Percentiles rank a stretch among this genome's conserved stretches.
Conservation (phyloP, 2,113 vertebrate genomes). For the Sapayoa aenigma region DNA sequence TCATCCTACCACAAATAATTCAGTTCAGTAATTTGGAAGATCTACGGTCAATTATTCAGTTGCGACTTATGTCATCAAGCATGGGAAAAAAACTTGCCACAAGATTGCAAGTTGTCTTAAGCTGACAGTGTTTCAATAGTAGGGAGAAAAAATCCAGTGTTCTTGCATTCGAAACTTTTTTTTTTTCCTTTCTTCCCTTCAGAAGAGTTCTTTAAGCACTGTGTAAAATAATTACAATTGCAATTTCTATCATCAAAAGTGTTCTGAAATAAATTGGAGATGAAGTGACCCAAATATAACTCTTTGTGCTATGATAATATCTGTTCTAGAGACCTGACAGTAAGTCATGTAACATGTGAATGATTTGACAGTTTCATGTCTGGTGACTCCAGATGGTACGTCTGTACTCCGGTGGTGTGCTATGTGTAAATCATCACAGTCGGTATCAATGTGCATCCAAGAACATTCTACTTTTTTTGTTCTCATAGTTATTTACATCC, state of each 20-base stretch:
- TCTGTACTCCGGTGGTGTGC: neutral
- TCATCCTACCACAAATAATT: conserved; percentile 34
- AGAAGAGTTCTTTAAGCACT: conserved; percentile 16
- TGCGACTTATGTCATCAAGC: conserved; percentile 26
- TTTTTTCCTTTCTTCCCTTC: conserved; percentile 9
- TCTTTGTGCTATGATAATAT: conserved; percentile 1
- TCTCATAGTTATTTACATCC: neutral
- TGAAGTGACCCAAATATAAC: neutral
- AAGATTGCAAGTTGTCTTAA: conserved; percentile 43
- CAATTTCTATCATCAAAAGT: conserved; percentile 1
- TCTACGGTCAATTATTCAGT: neutral
- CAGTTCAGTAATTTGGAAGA: neutral
- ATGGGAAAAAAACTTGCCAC: conserved; percentile 13
- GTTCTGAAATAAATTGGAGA: neutral
- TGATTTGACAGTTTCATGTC: conserved; percentile 50
- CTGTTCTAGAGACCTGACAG: neutral
- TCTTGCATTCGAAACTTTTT: neutral
- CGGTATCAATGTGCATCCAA: conserved; percentile 22
- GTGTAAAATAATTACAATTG: neutral
- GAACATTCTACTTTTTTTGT: neutral
- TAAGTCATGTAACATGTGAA: conserved; percentile 35
- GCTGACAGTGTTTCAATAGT: neutral
- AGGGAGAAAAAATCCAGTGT: neutral
- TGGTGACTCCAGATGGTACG: conserved; percentile 54
- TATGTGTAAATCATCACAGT: conserved; percentile 37